Evolutionary conservation across 1,140 invertebrate genomes (phyloP).

Genomic region (Drosophila elegans): DNA sequence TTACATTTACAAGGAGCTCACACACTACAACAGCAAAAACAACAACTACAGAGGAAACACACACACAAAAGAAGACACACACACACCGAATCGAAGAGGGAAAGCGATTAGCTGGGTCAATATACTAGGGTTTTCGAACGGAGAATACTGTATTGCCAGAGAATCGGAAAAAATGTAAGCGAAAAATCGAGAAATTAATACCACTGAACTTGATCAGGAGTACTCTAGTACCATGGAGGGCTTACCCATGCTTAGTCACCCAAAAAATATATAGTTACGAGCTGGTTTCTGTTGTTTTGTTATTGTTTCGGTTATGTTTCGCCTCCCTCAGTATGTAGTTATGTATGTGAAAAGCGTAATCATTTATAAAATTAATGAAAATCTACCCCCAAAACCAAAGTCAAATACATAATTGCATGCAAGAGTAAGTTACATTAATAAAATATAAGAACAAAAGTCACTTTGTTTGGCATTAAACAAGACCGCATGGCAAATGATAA

Average conservation of each 20-base stretch:
- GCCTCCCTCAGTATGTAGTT: slow-evolving; percentile 50
- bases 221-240: slow-evolving; percentile 26
- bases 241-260: slow-evolving; percentile 4
- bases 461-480: slow-evolving; percentile 34
- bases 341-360: slow-evolving; percentile 56
- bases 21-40: background rate
- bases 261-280: slow-evolving; percentile 24
- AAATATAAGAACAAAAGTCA: slow-evolving; percentile 43
- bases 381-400: slow-evolving; percentile 34
- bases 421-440: slow-evolving; percentile 43
- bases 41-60: slow-evolving; percentile 5
- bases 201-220: slow-evolving; percentile 36
- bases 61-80: slow-evolving; percentile 16
- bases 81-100: slow-evolving; percentile 18
- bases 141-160: slow-evolving; percentile 4
- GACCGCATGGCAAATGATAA: slow-evolving; percentile 18
- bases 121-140: slow-evolving; percentile 2
- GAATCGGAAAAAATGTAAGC: background rate
- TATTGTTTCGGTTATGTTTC: slow-evolving; percentile 28
- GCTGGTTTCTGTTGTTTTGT: slow-evolving; percentile 20
- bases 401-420: slow-evolving; percentile 46
- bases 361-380: slow-evolving; percentile 38
- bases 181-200: slow-evolving; percentile 28
- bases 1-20: slow-evolving; percentile 26
- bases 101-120: slow-evolving; percentile 10